phyloP scores from a whole-genome alignment of 2,888 invertebrate species.

The Ichneumoninae sp. region DNA sequence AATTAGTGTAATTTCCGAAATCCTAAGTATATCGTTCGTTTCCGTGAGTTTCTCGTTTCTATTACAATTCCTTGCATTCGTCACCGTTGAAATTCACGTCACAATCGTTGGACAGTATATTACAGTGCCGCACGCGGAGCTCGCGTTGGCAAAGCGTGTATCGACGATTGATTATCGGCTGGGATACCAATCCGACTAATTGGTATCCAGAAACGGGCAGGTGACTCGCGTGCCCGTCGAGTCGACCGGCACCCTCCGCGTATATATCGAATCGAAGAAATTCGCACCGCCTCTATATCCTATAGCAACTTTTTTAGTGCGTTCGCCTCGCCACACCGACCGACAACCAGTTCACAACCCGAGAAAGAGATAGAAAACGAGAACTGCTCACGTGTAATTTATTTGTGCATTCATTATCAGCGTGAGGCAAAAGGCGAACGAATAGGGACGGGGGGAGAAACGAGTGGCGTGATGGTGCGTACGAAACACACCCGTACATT shows the following conservation, averaged over 20 bases:
- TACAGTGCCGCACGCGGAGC: not conserved
- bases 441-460: constrained; percentile 15
- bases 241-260: constrained; percentile 41
- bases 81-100: constrained; percentile 1
- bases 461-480: constrained; percentile 43
- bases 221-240: constrained; percentile 58
- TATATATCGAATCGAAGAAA: constrained; percentile 61
- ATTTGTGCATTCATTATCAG: constrained; percentile 63
- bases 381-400: constrained; percentile 57
- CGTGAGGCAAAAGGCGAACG: constrained; percentile 14
- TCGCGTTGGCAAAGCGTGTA: constrained; percentile 24
- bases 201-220: constrained; percentile 62
- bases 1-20: not conserved
- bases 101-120: constrained; percentile 20
- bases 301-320: constrained; percentile 52
- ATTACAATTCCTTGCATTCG: not conserved
- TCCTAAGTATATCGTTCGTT: not conserved
- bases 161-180: constrained; percentile 62
- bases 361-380: not conserved
- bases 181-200: constrained; percentile 65
- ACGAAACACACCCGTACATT: constrained; percentile 19
- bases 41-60: not conserved
- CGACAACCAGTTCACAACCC: constrained; percentile 7
- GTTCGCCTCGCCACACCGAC: constrained; percentile 18
- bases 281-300: constrained; percentile 54